These are phyloP conservation scores for Leptinotarsa juncta DNA, from an alignment of 2,888 invertebrate genomes.

Conservation along the genomic window DNA sequence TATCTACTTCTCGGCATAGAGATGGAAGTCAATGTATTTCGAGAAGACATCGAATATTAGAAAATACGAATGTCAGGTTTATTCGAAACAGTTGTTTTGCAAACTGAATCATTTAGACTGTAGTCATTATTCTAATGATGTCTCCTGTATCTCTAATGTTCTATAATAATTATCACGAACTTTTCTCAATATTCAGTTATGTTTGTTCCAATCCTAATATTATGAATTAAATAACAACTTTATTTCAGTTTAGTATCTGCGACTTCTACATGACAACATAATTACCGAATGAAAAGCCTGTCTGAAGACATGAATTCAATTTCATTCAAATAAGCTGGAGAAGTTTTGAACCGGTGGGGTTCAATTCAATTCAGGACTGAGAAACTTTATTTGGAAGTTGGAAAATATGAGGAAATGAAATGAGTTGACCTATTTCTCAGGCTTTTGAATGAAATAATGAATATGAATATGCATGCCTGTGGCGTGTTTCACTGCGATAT, in stretches of 20 bases:
- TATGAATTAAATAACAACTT: background rate
- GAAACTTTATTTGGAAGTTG: background rate
- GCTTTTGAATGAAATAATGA: background rate
- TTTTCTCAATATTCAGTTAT: no score
- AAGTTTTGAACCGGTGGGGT: background rate
- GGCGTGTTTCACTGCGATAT: no score
- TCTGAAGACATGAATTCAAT: background rate
- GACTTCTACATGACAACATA: background rate
- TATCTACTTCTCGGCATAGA: background rate
- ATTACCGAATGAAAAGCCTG: background rate
- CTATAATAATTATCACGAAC: no score
- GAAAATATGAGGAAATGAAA: background rate
- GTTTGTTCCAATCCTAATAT: background rate
- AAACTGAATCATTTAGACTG: no score
- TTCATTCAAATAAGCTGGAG: background rate
- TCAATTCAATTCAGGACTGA: background rate
- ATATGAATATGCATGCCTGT: background rate
- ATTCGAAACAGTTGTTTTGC: no score
- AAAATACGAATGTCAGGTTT: no score
- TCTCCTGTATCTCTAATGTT: no score
- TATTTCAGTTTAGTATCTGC: background rate
- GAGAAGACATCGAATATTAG: no score
- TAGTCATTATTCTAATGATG: no score
- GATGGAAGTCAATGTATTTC: no score
- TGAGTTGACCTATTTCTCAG: background rate